phyloP scores from a whole-genome alignment of 2,797 vertebrate species.

The Poeciliopsis infans region DNA sequence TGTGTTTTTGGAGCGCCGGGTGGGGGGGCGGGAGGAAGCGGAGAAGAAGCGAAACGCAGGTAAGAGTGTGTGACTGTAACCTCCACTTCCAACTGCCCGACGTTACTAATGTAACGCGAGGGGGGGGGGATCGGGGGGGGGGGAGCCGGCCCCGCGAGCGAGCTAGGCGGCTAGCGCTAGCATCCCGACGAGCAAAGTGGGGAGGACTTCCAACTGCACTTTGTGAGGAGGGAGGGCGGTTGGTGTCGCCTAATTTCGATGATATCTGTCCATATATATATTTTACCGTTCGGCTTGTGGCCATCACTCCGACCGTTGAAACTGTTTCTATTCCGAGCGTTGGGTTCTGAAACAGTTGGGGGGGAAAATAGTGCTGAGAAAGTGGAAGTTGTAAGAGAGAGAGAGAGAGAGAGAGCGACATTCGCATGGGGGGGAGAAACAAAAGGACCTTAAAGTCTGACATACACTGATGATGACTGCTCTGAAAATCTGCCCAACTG shows the following conservation, averaged over 20 bases:
- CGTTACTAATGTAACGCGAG: conserved; percentile 76
- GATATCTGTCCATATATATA: no score
- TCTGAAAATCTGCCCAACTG: neutral
- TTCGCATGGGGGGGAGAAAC: conserved; percentile 57
- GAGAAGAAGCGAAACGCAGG: conserved; percentile 55
- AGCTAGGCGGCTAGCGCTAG: conserved; percentile 77
- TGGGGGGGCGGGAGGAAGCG: conserved; percentile 18
- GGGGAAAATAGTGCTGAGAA: conserved; percentile 12
- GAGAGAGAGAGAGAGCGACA: conserved; percentile 9
- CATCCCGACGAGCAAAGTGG: conserved; percentile 53
- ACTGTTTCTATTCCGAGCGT: neutral
- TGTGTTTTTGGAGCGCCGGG: conserved; percentile 21
- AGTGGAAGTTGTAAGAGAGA: conserved; percentile 28
- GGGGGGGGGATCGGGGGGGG: no score
- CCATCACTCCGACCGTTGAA: neutral
- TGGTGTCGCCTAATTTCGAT: neutral
- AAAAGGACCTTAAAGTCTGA: conserved; percentile 67
- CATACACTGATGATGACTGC: conserved; percentile 33
- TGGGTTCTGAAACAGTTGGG: neutral
- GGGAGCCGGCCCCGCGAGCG: conserved; percentile 53
- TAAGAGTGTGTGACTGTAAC: conserved; percentile 66
- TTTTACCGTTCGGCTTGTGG: neutral
- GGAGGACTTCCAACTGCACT: conserved; percentile 46
- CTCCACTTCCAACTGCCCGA: conserved; percentile 72
- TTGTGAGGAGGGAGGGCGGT: conserved; percentile 18